Evolutionary conservation across 2,888 invertebrate species (phyloP), one percentile per base, ranked within the genome.

Genomic region (Tenthredo amoena): DNA sequence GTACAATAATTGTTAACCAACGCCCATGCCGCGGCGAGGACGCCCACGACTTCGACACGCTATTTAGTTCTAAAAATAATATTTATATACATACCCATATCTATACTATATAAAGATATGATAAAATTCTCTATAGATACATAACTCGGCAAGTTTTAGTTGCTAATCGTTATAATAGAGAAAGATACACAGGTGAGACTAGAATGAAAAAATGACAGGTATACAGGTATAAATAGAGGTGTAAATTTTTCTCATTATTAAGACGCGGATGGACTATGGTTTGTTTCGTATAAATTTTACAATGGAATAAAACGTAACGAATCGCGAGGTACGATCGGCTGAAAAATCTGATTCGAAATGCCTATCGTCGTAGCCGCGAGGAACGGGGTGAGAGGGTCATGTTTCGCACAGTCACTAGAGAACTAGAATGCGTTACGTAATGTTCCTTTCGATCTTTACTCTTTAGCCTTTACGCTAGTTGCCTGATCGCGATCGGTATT

Each of bases 351-450:
- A 77, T 77, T 77, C 47, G 76, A 76, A 76, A 76, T 76, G 76
- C 76, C 47, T 77, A 74, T 74, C 77, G 31, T 50, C 7, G 18
- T 55, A 18, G 77, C 55, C 34, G 34, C 5, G 77, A 55, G 77
- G 77, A 50, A 50, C 77, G 81, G 65, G 81, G 62, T 65, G 81
- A 81, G 81, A 65, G 37, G 81, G 81, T 81, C 62, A 81, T 37
- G 43, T 81, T 81, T 81, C 81, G 58, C 81, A 81, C 81, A 7
- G 81, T 81, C 81, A 81, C 81, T 83, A 47, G 83, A 83, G 65
- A 83, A 83, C 71, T 71, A 83, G 83, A 83, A 83, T 83, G 47
- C 50, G 18, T 83, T 83, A 71, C 68, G 83, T 55, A 83, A 83
- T 15, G 47, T n/a, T 83, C 65, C 68, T 83, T 71, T 83, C 83